A percentile compares a stretch with the other conserved stretches of the same genome.
phyloP scores from a whole-genome alignment of 1,140 invertebrate genomes.

The Cotesia chilonis region DNA sequence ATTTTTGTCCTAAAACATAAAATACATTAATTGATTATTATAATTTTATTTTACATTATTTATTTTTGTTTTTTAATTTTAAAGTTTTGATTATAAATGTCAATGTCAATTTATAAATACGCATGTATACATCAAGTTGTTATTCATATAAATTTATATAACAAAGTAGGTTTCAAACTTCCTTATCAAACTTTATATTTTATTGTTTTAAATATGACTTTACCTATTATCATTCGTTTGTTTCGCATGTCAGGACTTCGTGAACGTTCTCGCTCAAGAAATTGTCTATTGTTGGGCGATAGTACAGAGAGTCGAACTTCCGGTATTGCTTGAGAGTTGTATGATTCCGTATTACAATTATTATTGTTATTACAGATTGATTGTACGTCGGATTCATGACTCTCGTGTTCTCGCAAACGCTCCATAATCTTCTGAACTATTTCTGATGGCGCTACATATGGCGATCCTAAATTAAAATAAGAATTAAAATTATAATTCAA shows the following conservation, averaged over 20 bases:
- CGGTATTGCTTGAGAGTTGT: constrained; percentile 41
- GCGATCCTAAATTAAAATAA: constrained; percentile 58
- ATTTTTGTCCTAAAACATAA: constrained; percentile 62
- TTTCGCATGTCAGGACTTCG: constrained; percentile 64
- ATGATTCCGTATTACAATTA: constrained; percentile 43
- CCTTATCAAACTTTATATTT: constrained; percentile 2
- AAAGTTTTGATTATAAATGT: not conserved
- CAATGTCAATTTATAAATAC: not conserved
- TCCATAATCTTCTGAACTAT: constrained; percentile 71
- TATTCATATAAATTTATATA: not conserved
- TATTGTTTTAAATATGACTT: not conserved
- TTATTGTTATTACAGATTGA: not conserved
- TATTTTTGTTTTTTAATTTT: not conserved
- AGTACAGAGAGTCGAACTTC: constrained; percentile 59
- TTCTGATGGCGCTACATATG: constrained; percentile 67
- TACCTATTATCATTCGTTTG: constrained; percentile 65
- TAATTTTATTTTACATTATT: not conserved
- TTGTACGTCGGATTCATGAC: constrained; percentile 56
- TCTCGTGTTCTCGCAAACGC: constrained; percentile 67
- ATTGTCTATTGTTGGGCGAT: constrained; percentile 67
- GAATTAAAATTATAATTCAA: not conserved
- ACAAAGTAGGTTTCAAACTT: constrained; percentile 7
- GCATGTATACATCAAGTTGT: not conserved
- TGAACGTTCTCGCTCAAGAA: constrained; percentile 65
- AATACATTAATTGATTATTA: not conserved